Conservation (phyloP, 2,888 invertebrate genomes). For the Drosophila anomalata region DNA sequence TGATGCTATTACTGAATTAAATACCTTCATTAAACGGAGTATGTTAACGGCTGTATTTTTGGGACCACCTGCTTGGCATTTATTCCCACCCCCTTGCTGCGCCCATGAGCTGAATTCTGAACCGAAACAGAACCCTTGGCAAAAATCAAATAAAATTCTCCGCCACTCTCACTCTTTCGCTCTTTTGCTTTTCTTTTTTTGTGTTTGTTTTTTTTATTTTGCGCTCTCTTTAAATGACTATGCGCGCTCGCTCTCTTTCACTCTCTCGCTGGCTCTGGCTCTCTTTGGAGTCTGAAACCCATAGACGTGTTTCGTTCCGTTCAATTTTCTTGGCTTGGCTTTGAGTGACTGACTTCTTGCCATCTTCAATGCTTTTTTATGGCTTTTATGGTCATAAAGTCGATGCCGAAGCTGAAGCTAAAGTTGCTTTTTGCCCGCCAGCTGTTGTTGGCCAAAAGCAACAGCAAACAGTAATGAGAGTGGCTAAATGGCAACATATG, state of each 20-base stretch:
- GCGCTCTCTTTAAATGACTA: conserved; percentile 24
- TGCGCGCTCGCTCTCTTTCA: conserved; percentile 31
- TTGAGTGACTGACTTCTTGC: conserved; percentile 41
- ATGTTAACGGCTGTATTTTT: conserved; percentile 3
- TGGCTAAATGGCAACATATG: conserved; percentile 67
- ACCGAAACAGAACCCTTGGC: conserved; percentile 33
- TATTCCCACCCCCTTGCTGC: neutral
- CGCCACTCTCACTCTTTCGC: conserved; percentile 26
- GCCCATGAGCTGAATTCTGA: neutral
- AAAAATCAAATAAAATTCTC: conserved; percentile 59
- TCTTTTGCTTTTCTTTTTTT: conserved; percentile 8
- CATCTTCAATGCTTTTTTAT: conserved; percentile 69
- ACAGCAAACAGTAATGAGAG: conserved; percentile 28
- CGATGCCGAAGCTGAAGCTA: conserved; percentile 43
- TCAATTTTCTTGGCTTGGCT: conserved; percentile 49
- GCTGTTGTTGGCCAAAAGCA: conserved; percentile 58
- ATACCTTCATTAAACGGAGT: conserved; percentile 1
- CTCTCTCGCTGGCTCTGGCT: conserved; percentile 10
- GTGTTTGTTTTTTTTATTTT: conserved; percentile 8
- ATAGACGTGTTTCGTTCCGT: conserved; percentile 29
- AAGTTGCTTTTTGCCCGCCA: conserved; percentile 69
- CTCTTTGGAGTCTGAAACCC: neutral
- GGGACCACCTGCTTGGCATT: conserved; percentile 5
- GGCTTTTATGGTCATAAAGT: conserved; percentile 76
- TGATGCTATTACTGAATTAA: conserved; percentile 1